Conservation (phyloP, 1,140 invertebrate genomes). For the Anadara kagoshimensis region DNA sequence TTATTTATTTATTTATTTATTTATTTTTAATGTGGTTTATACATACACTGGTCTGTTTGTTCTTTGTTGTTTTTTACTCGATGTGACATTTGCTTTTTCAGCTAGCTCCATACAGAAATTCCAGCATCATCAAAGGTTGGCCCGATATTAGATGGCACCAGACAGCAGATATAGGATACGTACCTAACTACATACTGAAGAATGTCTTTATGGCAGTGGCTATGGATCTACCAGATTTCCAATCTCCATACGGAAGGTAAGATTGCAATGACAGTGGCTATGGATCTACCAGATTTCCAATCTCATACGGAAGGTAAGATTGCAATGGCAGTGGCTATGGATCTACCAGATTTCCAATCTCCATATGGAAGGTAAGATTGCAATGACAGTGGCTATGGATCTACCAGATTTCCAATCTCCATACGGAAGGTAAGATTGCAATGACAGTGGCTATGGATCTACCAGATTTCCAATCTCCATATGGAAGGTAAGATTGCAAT, state of each 20-base stretch:
- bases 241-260: constrained; percentile 59
- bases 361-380: constrained; percentile 38
- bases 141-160: constrained; percentile 65
- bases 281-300: no score
- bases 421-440: constrained; percentile 45
- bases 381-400: constrained; percentile 70
- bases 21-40: not conserved
- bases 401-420: constrained; percentile 60
- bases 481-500: constrained; percentile 63
- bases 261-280: no score
- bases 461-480: constrained; percentile 58
- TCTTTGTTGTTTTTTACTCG: not conserved
- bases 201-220: constrained; percentile 69
- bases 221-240: constrained; percentile 64
- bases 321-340: no score
- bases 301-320: no score
- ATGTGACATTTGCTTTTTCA: not conserved
- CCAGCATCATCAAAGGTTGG: constrained; percentile 23
- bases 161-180: constrained; percentile 62
- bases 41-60: no score
- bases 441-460: constrained; percentile 70
- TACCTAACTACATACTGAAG: constrained; percentile 57
- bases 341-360: no score
- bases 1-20: not conserved
- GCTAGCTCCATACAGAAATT: constrained; percentile 4